Evolutionary conservation across 2,888 invertebrate genomes (phyloP).

Genomic region (Sphaerophoria taeniata): DNA sequence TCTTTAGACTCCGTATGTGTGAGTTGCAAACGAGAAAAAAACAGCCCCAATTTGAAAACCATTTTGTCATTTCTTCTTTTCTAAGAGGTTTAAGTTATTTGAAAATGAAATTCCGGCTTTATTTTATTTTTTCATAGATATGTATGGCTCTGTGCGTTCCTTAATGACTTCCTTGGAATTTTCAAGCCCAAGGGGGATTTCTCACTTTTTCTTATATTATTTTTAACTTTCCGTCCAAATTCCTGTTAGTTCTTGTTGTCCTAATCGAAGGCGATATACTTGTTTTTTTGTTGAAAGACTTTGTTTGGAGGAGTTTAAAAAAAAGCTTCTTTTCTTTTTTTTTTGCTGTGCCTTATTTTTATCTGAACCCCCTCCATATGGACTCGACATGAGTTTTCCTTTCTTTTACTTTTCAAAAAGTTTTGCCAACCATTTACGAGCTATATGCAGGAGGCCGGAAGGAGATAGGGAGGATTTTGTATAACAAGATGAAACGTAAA

Average conservation of each 20-base stretch:
- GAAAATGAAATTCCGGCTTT: conserved; percentile 73
- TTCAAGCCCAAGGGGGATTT: conserved; percentile 32
- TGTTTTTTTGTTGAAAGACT: conserved; percentile 43
- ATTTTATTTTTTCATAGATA: conserved; percentile 50
- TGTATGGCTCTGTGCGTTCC: conserved; percentile 22
- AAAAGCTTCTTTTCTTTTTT: conserved; percentile 28
- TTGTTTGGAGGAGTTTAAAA: conserved; percentile 57
- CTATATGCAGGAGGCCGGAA: background rate
- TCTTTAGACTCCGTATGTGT: background rate
- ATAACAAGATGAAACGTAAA: conserved; percentile 69
- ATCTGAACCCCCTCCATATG: conserved; percentile 43
- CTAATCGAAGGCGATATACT: conserved; percentile 58
- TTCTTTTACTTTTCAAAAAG: conserved; percentile 53
- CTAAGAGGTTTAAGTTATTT: conserved; percentile 75
- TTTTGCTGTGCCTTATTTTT: background rate
- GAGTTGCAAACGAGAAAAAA: background rate
- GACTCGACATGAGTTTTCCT: conserved; percentile 8
- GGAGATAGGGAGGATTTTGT: conserved; percentile 5
- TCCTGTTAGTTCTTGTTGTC: conserved; percentile 68
- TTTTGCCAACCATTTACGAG: conserved; percentile 54
- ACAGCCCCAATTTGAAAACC: conserved; percentile 68
- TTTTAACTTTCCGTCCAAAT: conserved; percentile 33
- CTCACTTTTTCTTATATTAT: background rate
- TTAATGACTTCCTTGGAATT: conserved; percentile 73
- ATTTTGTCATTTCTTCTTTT: conserved; percentile 65